Evolutionary conservation across 1,140 invertebrate genomes (phyloP), one percentile per base, ranked within the genome.

Genomic region (Brachionus sp.): DNA sequence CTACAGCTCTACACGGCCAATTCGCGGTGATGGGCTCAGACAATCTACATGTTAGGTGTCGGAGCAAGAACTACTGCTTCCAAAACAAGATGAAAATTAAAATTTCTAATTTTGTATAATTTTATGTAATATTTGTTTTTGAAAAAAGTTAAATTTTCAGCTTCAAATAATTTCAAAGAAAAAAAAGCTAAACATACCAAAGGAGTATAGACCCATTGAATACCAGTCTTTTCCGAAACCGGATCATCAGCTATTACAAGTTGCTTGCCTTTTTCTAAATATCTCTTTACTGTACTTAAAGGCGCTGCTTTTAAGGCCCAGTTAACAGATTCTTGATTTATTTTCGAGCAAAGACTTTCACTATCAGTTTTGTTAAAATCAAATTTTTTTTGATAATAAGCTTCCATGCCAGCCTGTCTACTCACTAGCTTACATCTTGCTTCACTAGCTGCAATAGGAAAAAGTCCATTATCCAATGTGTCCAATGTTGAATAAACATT

Each of bases 281-380:
- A 82, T 16, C 80, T 44, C 16, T 66, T 68, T 0, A 44, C 9
- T 3, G 80, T 82, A 5, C 53, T 70, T 12, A 44, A 7, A 19
- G 57, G 57, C 16, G 80, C 57, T 29, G 13, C 10, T 68, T 82
- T 66, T n/a, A 82, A 23, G 23, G 80, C 80, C 80, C 80, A 82
- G 19, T 82, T 57, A 0, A 82, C 6, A 23, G 80, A 33, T n/a
- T 62, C 7, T 50, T 82, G 62, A 82, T 82, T 82, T 29, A 82
- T 66, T 12, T 68, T 6, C 33, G 23, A 62, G 50, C 80, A 82
- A 5, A 44, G 7, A 68, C 29, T 50, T 9, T 19, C 13, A 33
- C n/a, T 37, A 68, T 82, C 80, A 12, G 80, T 82, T 68, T 82
- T 29, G 25, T 82, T 82, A 35, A 82, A 82, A 68, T 82, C 29